Conservation (phyloP, 2,888 invertebrate species). For the Erebia ligea region DNA sequence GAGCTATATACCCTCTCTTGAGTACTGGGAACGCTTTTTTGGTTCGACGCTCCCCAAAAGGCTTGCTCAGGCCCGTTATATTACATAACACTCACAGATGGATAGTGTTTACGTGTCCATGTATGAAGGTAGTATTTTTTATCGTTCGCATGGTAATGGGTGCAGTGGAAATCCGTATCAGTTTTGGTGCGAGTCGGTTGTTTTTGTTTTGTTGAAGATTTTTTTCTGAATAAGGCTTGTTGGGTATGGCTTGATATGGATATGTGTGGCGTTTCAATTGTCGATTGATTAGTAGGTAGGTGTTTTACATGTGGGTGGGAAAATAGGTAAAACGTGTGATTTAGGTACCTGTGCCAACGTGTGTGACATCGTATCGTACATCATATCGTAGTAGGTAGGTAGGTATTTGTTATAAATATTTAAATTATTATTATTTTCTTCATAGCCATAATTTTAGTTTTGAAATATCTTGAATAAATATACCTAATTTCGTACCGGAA, state of each 20-base stretch:
- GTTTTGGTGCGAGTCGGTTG: slow-evolving; percentile 19
- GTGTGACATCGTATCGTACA: too few species aligned
- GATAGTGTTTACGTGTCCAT: slow-evolving; percentile 51
- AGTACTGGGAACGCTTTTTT: slow-evolving; percentile 65
- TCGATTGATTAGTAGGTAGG: neutral
- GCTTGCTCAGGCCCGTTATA: slow-evolving; percentile 48
- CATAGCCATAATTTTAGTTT: too few species aligned
- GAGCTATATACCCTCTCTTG: slow-evolving; percentile 69
- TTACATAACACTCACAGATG: slow-evolving; percentile 58
- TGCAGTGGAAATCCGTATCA: slow-evolving; percentile 33
- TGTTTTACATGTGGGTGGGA: neutral
- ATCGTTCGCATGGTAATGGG: slow-evolving; percentile 44
- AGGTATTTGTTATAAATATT: too few species aligned
- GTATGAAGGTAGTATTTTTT: slow-evolving; percentile 47
- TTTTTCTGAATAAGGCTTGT: slow-evolving; percentile 18
- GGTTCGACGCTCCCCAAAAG: slow-evolving; percentile 57
- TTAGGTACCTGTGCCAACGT: neutral
- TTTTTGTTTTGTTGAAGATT: slow-evolving; percentile 18
- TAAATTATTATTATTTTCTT: too few species aligned
- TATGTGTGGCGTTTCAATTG: slow-evolving; percentile 16
- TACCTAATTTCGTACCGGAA: too few species aligned
- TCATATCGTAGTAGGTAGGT: too few species aligned
- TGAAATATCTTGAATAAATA: too few species aligned
- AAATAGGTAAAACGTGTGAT: neutral
- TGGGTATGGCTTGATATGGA: slow-evolving; percentile 8